phyloP scores from a whole-genome alignment of 1,140 invertebrate genomes.

The Sesamia nonagrioides region DNA sequence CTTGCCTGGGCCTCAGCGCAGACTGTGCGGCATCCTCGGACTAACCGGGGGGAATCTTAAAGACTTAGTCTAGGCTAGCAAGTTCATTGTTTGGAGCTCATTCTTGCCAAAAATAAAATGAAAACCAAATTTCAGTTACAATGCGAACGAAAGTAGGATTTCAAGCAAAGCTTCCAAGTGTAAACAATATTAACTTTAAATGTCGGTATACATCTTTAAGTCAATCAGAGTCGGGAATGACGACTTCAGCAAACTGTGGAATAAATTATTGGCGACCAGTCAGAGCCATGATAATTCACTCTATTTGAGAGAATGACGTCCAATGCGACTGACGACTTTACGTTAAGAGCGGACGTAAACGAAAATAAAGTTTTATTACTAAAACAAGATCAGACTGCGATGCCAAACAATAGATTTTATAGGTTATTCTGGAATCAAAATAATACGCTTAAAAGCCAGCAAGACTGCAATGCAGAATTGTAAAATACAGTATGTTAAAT shows the following conservation, averaged over 20 bases:
- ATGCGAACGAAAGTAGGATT: too few species aligned
- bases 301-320: background rate
- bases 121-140: too few species aligned
- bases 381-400: background rate
- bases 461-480: background rate
- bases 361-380: conserved; percentile 1
- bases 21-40: too few species aligned
- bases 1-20: too few species aligned
- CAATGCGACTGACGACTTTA: conserved; percentile 9
- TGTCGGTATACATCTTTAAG: background rate
- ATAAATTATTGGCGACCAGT: conserved; percentile 12
- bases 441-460: too few species aligned
- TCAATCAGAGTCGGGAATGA: background rate
- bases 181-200: background rate
- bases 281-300: background rate
- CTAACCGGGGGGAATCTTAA: too few species aligned
- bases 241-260: background rate
- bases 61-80: too few species aligned
- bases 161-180: background rate
- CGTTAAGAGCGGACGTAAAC: conserved; percentile 9
- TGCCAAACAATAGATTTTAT: background rate
- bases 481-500: too few species aligned
- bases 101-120: too few species aligned
- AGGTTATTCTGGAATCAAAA: background rate
- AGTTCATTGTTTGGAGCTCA: too few species aligned